These are phyloP conservation scores for Gastrophysa polygoni DNA, from an alignment of 2,888 invertebrate genomes.

Conservation along the genomic window DNA sequence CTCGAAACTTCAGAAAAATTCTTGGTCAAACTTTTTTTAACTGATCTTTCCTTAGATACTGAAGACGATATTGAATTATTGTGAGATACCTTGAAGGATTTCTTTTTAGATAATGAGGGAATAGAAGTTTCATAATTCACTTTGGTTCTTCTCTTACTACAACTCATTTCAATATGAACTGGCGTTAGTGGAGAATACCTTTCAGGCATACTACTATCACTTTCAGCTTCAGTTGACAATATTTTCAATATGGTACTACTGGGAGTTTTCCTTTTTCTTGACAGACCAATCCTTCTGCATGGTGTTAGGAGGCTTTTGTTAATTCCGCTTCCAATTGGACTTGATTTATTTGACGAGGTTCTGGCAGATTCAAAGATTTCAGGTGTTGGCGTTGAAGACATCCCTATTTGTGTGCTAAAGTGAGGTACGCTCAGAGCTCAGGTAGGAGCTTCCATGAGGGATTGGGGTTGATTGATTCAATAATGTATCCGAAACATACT, in stretches of 20 bases:
- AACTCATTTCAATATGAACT: not conserved
- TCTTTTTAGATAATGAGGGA: not conserved
- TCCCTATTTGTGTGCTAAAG: too few relatives aligned
- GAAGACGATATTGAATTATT: too few relatives aligned
- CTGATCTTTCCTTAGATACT: not conserved
- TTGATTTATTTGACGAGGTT: constrained; percentile 16
- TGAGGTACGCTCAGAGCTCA: too few relatives aligned
- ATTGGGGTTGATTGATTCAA: too few relatives aligned
- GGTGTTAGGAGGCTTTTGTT: constrained; percentile 63
- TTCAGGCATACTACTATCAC: not conserved
- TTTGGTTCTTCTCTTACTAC: constrained; percentile 5
- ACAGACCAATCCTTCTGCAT: constrained; percentile 62
- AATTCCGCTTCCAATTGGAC: constrained; percentile 53
- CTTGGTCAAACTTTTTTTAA: not conserved
- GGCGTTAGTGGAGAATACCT: not conserved
- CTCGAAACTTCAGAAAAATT: not conserved
- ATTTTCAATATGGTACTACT: constrained; percentile 24
- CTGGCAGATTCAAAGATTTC: too few relatives aligned
- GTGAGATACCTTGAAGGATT: too few relatives aligned
- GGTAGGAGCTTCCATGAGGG: too few relatives aligned
- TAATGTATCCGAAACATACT: too few relatives aligned
- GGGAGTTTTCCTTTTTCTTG: constrained; percentile 51
- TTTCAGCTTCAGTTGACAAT: constrained; percentile 11
- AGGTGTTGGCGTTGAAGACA: constrained; percentile 27
- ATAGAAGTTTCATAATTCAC: not conserved